A percentile compares a stretch with the other conserved stretches of the same genome.
Conservation (phyloP, 2,113 vertebrate species). For the Gavialis gangeticus region DNA sequence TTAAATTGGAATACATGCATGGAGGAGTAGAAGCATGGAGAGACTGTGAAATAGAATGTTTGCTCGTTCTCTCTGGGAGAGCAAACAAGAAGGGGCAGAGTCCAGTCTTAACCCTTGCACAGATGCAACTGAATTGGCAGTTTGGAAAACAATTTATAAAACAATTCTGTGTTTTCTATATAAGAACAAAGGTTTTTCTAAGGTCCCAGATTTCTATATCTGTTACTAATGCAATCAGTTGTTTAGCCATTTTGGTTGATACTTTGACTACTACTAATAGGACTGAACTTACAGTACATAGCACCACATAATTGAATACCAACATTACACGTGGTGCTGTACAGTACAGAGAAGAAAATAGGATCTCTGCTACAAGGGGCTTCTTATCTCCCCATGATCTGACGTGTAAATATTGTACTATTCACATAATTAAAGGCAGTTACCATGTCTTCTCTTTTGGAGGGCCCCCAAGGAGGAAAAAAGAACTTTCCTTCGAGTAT, state of each 20-base stretch:
- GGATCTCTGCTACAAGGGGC: background rate
- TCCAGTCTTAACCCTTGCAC: no score
- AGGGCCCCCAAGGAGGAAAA: no score
- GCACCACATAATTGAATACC: background rate
- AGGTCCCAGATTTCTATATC: slow-evolving; percentile 15
- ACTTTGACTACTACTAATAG: background rate
- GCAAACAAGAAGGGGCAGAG: no score
- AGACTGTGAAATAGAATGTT: no score
- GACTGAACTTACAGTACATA: slow-evolving; percentile 6
- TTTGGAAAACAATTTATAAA: no score
- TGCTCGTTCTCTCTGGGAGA: no score
- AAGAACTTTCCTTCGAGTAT: no score
- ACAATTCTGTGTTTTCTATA: no score
- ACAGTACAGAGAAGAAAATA: slow-evolving; percentile 1
- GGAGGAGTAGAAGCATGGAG: no score
- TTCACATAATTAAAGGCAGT: background rate
- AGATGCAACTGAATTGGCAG: no score
- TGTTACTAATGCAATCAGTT: background rate
- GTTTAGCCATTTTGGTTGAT: background rate
- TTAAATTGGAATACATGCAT: no score
- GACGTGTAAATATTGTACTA: slow-evolving; percentile 37
- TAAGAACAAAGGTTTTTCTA: background rate
- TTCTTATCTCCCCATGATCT: background rate
- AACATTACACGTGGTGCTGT: slow-evolving; percentile 23
- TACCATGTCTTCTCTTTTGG: background rate